Evolutionary conservation across 2,113 vertebrate species (phyloP).

Genomic region (Vidua macroura): DNA sequence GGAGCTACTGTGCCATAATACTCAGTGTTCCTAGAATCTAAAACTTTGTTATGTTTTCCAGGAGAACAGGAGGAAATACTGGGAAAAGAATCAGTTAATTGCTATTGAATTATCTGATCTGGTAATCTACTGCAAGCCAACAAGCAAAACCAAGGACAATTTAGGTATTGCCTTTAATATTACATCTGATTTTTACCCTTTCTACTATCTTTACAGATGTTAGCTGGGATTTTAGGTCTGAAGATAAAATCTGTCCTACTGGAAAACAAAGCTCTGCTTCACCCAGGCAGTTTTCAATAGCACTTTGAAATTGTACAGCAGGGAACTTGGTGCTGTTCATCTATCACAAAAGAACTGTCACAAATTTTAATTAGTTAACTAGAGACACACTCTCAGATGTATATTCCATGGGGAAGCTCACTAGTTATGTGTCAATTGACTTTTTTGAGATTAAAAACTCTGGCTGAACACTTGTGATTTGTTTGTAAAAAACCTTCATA

Average conservation of each 20-base stretch:
- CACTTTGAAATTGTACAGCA: not conserved
- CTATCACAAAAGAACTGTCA: not conserved
- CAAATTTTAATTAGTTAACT: not conserved
- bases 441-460: not conserved
- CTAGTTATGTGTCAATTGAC: not conserved
- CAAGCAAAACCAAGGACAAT: slow-evolving; percentile 93
- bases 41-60: slow-evolving; percentile 28
- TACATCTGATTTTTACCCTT: not conserved
- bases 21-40: not conserved
- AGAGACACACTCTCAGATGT: not conserved
- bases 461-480: not conserved
- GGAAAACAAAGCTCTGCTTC: not conserved
- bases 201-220: not conserved
- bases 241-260: not conserved
- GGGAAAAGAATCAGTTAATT: slow-evolving; percentile 88
- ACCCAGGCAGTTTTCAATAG: not conserved
- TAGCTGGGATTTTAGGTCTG: not conserved
- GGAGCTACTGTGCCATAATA: not conserved
- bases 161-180: slow-evolving; percentile 75
- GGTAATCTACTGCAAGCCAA: slow-evolving; percentile 94
- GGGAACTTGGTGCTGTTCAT: not conserved
- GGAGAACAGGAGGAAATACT: slow-evolving; percentile 83
- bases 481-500: not conserved
- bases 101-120: slow-evolving; percentile 95
- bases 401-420: not conserved